phyloP scores from a whole-genome alignment of 2,888 invertebrate genomes.

The Apamea crenata region DNA sequence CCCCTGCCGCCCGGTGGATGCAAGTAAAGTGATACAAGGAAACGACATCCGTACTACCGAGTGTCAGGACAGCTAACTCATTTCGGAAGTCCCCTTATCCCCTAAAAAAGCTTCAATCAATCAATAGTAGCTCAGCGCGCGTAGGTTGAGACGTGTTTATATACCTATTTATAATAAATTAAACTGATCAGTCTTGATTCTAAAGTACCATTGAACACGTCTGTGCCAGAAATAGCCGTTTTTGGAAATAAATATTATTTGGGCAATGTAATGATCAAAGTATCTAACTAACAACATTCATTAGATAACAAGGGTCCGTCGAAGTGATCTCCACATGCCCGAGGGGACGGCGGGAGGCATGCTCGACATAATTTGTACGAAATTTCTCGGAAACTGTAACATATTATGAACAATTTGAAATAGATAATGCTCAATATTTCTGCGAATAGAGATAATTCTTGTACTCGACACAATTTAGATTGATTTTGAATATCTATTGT shows the following conservation, averaged over 20 bases:
- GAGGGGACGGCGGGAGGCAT: not conserved
- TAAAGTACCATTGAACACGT: not conserved
- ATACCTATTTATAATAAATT: not conserved
- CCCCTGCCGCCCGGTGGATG: not conserved
- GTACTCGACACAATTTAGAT: not conserved
- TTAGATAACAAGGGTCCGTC: slow-evolving; percentile 21
- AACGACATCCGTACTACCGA: slow-evolving; percentile 6
- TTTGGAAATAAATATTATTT: slow-evolving; percentile 1
- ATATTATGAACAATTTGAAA: slow-evolving; percentile 15
- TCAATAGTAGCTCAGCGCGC: not conserved
- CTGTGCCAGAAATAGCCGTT: not conserved
- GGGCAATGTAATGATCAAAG: not conserved
- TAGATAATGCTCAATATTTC: slow-evolving; percentile 5
- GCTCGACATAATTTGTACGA: not conserved
- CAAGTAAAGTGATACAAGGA: slow-evolving; percentile 5
- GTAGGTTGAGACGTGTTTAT: too few species aligned
- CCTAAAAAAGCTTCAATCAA: not conserved
- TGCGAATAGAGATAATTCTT: slow-evolving; percentile 6
- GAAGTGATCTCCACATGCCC: not conserved
- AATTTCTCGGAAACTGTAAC: slow-evolving; percentile 26
- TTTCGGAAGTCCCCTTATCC: not conserved
- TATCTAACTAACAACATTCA: slow-evolving; percentile 3
- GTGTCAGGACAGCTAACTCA: slow-evolving; percentile 9
- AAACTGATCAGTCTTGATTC: not conserved
- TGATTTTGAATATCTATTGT: not conserved